Conservation (phyloP, 2,888 invertebrate genomes). For the Rhagonycha lutea region DNA sequence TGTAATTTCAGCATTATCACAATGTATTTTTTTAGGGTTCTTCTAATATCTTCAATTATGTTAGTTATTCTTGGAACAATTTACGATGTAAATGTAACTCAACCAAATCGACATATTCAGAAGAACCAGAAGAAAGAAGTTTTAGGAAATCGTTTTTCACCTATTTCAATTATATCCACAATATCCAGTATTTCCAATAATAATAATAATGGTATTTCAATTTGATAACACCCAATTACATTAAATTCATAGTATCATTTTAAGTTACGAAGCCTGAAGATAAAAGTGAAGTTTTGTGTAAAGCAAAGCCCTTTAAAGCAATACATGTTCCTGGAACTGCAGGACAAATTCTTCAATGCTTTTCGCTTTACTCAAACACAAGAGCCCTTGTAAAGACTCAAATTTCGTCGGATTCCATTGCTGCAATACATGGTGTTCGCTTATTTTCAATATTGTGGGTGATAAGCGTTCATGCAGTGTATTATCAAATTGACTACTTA, state of each 20-base stretch:
- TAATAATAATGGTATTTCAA: background rate
- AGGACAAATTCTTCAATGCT: conserved; percentile 52
- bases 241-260: background rate
- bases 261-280: background rate
- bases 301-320: conserved; percentile 3
- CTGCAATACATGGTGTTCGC: conserved; percentile 57
- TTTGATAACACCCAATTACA: background rate
- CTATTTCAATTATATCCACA: background rate
- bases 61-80: conserved; percentile 43
- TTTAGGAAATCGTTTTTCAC: background rate
- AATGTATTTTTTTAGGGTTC: conserved; percentile 35
- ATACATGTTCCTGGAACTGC: conserved; percentile 18
- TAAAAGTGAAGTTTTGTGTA: background rate
- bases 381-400: conserved; percentile 53
- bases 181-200: background rate
- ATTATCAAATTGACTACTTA: conserved; percentile 51
- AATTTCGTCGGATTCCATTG: conserved; percentile 47
- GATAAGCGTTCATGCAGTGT: conserved; percentile 58
- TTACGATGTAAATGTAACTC: conserved; percentile 27
- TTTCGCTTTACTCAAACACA: conserved; percentile 58
- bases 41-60: conserved; percentile 36
- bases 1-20: background rate
- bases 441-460: conserved; percentile 64
- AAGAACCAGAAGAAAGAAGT: background rate
- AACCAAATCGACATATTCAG: conserved; percentile 7